Conservation (phyloP, 2,888 invertebrate species). For the Archips crataeganus region DNA sequence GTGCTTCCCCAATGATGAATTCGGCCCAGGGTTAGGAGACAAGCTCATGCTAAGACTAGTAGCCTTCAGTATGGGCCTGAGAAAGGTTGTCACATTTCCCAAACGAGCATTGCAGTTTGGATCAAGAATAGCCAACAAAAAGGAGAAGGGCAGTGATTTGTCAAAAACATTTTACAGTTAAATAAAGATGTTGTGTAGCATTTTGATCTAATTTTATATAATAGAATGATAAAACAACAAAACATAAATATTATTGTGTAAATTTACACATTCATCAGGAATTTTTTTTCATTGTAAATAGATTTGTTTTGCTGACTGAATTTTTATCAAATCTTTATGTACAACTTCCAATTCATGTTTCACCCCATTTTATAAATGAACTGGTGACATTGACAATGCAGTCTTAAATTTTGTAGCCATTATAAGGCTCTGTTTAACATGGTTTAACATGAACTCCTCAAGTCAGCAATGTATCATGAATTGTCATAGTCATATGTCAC, state of each 20-base stretch:
- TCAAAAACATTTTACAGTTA: slow-evolving; percentile 79
- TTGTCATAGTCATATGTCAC: too few species aligned
- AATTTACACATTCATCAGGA: not conserved
- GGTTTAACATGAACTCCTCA: too few species aligned
- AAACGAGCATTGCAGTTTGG: slow-evolving; percentile 99
- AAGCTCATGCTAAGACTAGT: slow-evolving; percentile 93
- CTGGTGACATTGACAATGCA: too few species aligned
- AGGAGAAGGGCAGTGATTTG: slow-evolving; percentile 93
- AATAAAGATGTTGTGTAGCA: slow-evolving; percentile 5
- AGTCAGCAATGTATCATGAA: too few species aligned
- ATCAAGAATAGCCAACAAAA: slow-evolving; percentile 95
- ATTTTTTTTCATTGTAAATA: not conserved
- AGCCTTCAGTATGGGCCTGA: slow-evolving; percentile 89
- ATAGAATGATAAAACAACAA: not conserved
- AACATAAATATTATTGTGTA: too few species aligned
- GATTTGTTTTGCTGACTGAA: too few species aligned
- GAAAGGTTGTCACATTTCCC: slow-evolving; percentile 88
- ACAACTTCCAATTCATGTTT: too few species aligned
- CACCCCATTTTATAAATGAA: too few species aligned
- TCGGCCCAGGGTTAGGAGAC: slow-evolving; percentile 95
- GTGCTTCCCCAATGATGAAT: slow-evolving; percentile 84
- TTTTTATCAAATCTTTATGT: too few species aligned
- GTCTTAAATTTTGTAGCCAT: too few species aligned
- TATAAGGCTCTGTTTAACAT: too few species aligned
- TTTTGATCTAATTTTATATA: not conserved